Percentiles rank a stretch among this genome's conserved stretches.
These are phyloP conservation scores for Cynocephalus volans DNA, from an alignment of 2,113 vertebrate species.

Conservation along the genomic window DNA sequence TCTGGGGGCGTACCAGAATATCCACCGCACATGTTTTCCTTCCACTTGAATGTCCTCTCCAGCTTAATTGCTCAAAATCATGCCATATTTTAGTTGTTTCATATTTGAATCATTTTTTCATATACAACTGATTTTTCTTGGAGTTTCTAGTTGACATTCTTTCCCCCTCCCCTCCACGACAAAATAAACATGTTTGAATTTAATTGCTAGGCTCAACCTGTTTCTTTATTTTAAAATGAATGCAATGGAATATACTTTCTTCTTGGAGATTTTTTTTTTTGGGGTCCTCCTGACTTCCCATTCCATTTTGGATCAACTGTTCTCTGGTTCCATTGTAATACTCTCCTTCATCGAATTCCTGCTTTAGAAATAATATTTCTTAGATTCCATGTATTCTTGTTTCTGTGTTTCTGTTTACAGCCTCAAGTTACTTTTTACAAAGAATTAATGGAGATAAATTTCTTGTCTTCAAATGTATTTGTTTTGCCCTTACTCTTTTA, in stretches of 20 bases:
- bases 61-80: neutral
- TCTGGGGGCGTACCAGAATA: neutral
- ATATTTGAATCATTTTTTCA: constrained; percentile 49
- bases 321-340: neutral
- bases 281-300: neutral
- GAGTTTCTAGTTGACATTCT: constrained; percentile 45
- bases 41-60: neutral
- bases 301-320: neutral
- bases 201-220: constrained; percentile 45
- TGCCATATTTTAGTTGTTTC: neutral
- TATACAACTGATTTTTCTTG: constrained; percentile 29
- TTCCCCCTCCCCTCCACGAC: neutral
- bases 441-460: neutral
- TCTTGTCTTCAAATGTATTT: constrained; percentile 45
- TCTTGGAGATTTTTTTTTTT: constrained; percentile 28
- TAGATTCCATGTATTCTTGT: neutral
- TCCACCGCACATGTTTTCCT: neutral
- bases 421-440: constrained; percentile 22
- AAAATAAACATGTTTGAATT: constrained; percentile 66
- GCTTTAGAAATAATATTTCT: neutral
- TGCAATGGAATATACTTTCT: constrained; percentile 29
- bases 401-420: neutral
- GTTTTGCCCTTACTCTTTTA: neutral
- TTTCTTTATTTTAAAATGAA: constrained; percentile 59
- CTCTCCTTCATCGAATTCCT: neutral